A percentile compares a stretch with the other conserved stretches of the same genome.
Evolutionary conservation across 2,797 vertebrate genomes (phyloP).

Genomic region (Buphagus erythrorhynchus): DNA sequence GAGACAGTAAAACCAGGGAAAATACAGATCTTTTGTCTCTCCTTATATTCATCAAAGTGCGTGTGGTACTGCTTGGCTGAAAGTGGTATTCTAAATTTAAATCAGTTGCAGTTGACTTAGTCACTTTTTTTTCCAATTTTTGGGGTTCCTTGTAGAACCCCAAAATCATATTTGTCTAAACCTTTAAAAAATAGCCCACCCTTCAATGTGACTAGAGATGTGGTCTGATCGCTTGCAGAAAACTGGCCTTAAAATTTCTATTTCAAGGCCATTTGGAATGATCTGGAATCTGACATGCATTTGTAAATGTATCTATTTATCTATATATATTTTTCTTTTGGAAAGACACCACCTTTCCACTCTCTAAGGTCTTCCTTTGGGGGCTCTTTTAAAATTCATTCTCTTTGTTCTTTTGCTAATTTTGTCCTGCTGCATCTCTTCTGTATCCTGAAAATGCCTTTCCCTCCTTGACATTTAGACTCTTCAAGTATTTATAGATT

Average conservation of each 20-base stretch:
- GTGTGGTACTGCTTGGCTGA: background rate
- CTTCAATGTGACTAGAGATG: background rate
- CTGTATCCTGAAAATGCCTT: constrained; percentile 39
- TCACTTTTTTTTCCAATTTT: background rate
- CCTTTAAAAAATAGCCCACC: fast-evolving
- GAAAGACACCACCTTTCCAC: background rate
- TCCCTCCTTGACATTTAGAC: constrained; percentile 37
- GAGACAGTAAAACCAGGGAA: background rate
- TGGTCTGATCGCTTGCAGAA: background rate
- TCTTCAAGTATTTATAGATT: constrained; percentile 66
- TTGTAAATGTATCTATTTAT: background rate
- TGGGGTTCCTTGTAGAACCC: background rate
- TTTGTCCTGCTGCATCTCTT: background rate
- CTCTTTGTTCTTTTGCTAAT: background rate
- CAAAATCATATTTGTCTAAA: background rate
- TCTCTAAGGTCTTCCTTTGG: background rate
- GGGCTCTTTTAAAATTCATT: background rate
- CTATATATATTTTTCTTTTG: background rate
- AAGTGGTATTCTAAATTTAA: background rate
- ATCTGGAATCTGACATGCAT: background rate
- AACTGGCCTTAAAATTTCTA: background rate
- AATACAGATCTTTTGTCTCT: background rate
- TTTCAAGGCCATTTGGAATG: background rate
- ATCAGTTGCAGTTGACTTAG: background rate
- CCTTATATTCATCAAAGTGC: background rate